Evolutionary conservation across 2,797 vertebrate genomes (phyloP), one percentile per base, ranked within the genome.

Genomic region (Gymnoscopelus microlampas): DNA sequence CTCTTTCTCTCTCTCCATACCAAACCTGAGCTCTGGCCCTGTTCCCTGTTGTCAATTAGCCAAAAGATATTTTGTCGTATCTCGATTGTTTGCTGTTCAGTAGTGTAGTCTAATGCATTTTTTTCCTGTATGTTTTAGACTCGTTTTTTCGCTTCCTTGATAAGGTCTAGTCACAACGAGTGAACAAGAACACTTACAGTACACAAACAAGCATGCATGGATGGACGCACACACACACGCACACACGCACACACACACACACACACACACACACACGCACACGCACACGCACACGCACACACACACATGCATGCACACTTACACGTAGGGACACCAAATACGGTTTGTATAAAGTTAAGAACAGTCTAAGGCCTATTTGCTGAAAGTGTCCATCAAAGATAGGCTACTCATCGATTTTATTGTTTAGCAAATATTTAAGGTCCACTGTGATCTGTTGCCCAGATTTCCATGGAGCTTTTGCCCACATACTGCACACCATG

Each of bases 81-180:
- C 78, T 82, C 44, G 77, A 84, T 85, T 64, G 84, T 86, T 85
- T 85, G 78, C 75, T n/a, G 44, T 88, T 85, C 74, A 55, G 74
- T 86, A 84, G 68, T 77, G 62, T 87, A 79, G 84, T 86, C 71
- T 47, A 80, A 71, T 55, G 68, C 83, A 76, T 74, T 80, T 66
- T 44, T 44, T 44, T 44, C 61, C 70, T 48, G 65, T 74, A 57
- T 79, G 75, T 88, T 88, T 88, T 78, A 78, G 58, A 82, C 83
- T 84, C 85, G 82, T 84, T 85, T 81, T 78, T 32, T 47, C 74
- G 81, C 77, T 76, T 81, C 87, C 85, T 83, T 64, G 71, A 61
- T 15, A 85, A 76, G 78, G 39, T 10, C 39, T 44, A 82, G 77
- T 84, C 71, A 61, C 67, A 80, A 81, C 80, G 50, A 79, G 84